Base-by-base conservation (phyloP, 2,888 invertebrate genomes). In the Chromoteleia sp. region DNA sequence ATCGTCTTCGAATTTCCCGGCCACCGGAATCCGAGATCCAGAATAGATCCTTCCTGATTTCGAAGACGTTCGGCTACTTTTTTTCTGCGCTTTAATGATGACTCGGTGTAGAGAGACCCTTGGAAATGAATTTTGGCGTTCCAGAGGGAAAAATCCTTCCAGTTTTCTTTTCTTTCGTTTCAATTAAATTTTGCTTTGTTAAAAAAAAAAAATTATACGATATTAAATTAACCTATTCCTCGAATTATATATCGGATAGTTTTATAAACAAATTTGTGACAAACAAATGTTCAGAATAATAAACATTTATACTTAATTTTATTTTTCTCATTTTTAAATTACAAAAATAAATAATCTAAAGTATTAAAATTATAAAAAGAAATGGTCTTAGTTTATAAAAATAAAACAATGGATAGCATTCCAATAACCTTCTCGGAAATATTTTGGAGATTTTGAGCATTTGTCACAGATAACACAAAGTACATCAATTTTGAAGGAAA, bases 1-100 rank as follows among this genome's bases (percentile, higher is more conserved):
- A 83, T 83, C 78, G 81, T 68, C 76, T 48, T 77, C 73, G 80
- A 77, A 80, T 83, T 80, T 83, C 61, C 77, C 77, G 80, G 56
- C 67, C 58, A 65, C 63, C 70, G 75, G 73, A 73, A 78, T 78
- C 45, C 73, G 12, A 71, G 73, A 67, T 73, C 58, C 56, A 59
- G 79, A 67, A 79, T 61, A 61, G 73, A 67, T 79, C 73, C 67
- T 52, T 58, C 71, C 68, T 52, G 59, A 54, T 15, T 68, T 76
- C 12, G 10, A 58, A 63, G 70, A 65, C 58, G 30, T 54, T 76
- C 25, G 33, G 39, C 56, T 30, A 52, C 19, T 67, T 45, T 65
- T 73, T 74, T 58, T 36, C n/a, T n/a, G 19, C 45, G 5, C 68
- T 70, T 70, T 77, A 71, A 78, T 58, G 70, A 70, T 30, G 48